Conservation (phyloP, 2,113 vertebrate species). For the Stictonetta naevosa region DNA sequence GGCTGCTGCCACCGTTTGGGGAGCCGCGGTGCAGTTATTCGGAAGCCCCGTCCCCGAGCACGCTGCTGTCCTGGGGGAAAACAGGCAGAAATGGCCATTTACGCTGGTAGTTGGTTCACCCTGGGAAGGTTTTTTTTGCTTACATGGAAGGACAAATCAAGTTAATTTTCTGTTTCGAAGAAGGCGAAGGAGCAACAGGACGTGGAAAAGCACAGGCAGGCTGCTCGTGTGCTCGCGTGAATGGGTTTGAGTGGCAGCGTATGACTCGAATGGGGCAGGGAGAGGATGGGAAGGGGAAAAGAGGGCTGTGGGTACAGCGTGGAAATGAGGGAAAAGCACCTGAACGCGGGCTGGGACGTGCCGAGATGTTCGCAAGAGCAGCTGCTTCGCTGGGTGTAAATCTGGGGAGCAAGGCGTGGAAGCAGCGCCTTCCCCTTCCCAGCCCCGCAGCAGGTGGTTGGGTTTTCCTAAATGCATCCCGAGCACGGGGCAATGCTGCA, state of each 20-base stretch:
- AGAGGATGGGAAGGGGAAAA: background rate
- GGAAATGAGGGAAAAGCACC: background rate
- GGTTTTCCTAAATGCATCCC: fast-evolving
- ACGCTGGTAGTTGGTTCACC: too few species aligned
- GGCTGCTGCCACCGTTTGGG: too few species aligned
- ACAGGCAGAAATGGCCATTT: too few species aligned
- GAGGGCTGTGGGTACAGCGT: background rate
- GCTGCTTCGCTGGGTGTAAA: background rate
- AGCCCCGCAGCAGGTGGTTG: background rate
- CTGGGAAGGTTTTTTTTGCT: background rate
- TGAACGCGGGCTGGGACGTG: background rate
- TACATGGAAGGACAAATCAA: background rate
- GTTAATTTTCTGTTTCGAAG: background rate
- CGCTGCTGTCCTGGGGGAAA: too few species aligned
- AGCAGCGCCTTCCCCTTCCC: fast-evolving
- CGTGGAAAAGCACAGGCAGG: background rate
- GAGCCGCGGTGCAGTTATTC: too few species aligned
- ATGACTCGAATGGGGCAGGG: fast-evolving
- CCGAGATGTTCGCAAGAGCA: background rate
- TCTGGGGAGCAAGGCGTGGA: background rate
- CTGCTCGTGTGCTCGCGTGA: fast-evolving
- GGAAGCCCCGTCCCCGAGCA: too few species aligned
- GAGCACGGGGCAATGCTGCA: background rate
- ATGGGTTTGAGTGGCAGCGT: fast-evolving
- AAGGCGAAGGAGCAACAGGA: background rate